Evolutionary conservation across 2,888 invertebrate genomes (phyloP), one percentile per base, ranked within the genome.

Genomic region (Diarsia mendica): DNA sequence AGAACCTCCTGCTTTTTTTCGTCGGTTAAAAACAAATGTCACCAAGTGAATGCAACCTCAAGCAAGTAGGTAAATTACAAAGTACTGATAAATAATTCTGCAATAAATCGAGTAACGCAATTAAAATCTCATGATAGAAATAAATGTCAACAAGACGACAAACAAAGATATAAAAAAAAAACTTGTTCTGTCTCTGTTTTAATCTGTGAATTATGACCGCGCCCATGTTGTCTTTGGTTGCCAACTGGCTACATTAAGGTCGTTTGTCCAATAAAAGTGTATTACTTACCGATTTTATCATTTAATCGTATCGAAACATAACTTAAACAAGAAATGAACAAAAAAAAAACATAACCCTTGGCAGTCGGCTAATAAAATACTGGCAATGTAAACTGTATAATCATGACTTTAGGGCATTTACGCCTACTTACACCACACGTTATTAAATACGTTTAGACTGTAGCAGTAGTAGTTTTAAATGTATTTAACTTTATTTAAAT

Each of bases 111-210:
- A 80, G 73, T 77, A 65, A 77, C 53, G 79, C 82, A 82, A 85
- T 83, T 89, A 85, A 86, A 86, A 87, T 83, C 72, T 79, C 44
- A 83, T 80, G 73, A 85, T 87, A 85, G 70, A 84, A 83, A 86
- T 80, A 87, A 89, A 89, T 88, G 89, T 87, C 85, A 89, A 82
- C 83, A 75, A 77, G 72, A 75, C 78, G 86, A 90, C 87, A 90
- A 90, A 90, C 89, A 90, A 89, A 87, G 85, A 80, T 84, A 89
- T 89, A 67, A 79, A 76, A 67, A 79, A 76, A 72, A 86, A 83
- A 88, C 90, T 88, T 88, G 88, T 91, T 89, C 88, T 84, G 85
- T 67, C 66, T 87, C 79, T 78, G 75, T 77, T 84, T 83, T 85
- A 86, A 88, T 87, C 85, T 73, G 82, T 85, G 48, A 75, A 67